Evolutionary conservation across 1,140 invertebrate species (phyloP), one percentile per base, ranked within the genome.

Genomic region (Cyclargus thomasi): DNA sequence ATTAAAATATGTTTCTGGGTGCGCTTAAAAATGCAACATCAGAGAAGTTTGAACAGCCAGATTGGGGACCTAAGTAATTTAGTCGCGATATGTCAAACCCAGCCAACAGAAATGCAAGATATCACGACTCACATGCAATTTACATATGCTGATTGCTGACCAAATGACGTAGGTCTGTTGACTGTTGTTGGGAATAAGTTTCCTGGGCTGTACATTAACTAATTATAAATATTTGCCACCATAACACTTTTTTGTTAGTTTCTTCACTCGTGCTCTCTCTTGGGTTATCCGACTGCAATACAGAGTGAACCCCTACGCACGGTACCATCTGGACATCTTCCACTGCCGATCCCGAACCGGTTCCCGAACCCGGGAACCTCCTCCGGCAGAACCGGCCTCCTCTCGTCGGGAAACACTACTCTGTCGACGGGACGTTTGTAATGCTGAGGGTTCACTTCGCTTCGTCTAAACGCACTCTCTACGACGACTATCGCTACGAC

Each of bases 321-420:
- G 14, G 17, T 17, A 10, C 68, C 68, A 2, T 16, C 11, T 63
- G 67, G 53, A 67, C 64, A 65, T n/a, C 53, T 47, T n/a, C 70
- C 62, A 14, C 65, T 57, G 10, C 67, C 68, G 62, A 74, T 63
- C 64, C 57, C 69, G 29, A 68, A 67, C 36, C 53, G 70, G 59
- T 63, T 70, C 2, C 22, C 62, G 17, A 68, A 64, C 2, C 53
- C 62, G 1, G 4, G 21, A 35, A 17, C 14, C 22, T 55, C 55
- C 0, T 17, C n/a, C 18, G 63, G 10, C 1, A 20, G n/a, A 23
- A n/a, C 29, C n/a, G 17, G 17, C 22, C 17, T 20, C 29, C 10
- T 20, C 23, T 66, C 65, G 23, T 66, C 65, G 6, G 65, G 65
- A 8, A 66, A 66, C 16, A 66, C 17, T 16, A 66, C 62, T 14